These are phyloP conservation scores for Pristionchus arcanus DNA, from an alignment of 2,888 invertebrate genomes.

Conservation along the genomic window DNA sequence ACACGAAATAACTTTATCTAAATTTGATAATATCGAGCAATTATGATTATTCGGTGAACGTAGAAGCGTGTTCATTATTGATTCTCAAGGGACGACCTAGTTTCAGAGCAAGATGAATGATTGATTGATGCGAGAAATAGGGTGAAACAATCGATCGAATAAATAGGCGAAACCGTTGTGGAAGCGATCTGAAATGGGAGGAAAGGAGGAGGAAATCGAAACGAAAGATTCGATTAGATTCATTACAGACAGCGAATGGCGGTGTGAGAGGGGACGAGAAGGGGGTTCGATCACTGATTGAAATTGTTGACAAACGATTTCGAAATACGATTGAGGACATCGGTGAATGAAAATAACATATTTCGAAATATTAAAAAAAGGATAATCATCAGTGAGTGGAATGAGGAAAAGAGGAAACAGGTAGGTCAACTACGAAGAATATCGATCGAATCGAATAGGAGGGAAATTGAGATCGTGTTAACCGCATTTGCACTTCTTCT, in stretches of 20 bases:
- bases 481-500: slow-evolving; percentile 66
- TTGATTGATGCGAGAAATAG: neutral
- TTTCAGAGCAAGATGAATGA: neutral
- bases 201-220: slow-evolving; percentile 4
- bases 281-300: neutral
- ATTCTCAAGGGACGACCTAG: neutral
- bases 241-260: neutral
- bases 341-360: neutral
- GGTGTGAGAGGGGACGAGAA: neutral
- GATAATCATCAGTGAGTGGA: neutral
- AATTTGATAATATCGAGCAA: neutral
- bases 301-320: too few species aligned
- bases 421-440: neutral
- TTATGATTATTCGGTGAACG: neutral
- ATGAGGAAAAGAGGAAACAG: neutral
- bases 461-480: neutral
- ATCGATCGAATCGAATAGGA: neutral
- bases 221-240: neutral
- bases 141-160: neutral
- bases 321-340: too few species aligned
- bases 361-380: neutral
- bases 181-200: slow-evolving; percentile 14
- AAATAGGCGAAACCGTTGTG: neutral
- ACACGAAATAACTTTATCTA: neutral
- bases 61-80: neutral